Conservation (phyloP, 2,888 invertebrate species). For the Theretra japonica region DNA sequence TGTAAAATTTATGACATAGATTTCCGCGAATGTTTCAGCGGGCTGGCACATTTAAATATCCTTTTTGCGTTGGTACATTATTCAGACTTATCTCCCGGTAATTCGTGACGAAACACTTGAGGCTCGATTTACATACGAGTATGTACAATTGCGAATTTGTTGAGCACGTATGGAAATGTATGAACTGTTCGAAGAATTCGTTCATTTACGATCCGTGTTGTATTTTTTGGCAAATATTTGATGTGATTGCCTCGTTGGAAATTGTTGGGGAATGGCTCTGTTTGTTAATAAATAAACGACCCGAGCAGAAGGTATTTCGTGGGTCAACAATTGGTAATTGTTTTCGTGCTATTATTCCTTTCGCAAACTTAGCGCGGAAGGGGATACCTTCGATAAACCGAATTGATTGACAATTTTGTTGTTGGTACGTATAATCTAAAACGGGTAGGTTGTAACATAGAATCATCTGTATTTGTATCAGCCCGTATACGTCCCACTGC, state of each 20-base stretch:
- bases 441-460: no score
- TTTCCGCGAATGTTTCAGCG: conserved; percentile 6
- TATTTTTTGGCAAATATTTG: background rate
- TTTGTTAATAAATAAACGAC: conserved; percentile 18
- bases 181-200: background rate
- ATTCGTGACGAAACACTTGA: conserved; percentile 26
- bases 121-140: conserved; percentile 1
- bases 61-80: conserved; percentile 29
- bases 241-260: background rate
- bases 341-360: conserved; percentile 5
- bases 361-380: background rate
- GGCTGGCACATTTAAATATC: conserved; percentile 29
- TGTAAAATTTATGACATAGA: conserved; percentile 18
- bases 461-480: no score
- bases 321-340: conserved; percentile 19
- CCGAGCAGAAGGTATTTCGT: conserved; percentile 7
- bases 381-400: background rate
- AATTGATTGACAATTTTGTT: background rate
- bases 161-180: background rate
- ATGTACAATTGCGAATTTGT: background rate
- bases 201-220: background rate
- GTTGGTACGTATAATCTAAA: no score
- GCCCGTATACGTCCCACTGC: no score
- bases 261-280: background rate
- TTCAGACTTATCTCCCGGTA: conserved; percentile 23